A percentile compares a stretch with the other conserved stretches of the same genome.
phyloP scores from a whole-genome alignment of 2,113 vertebrate species.

The Corythaixoides concolor region DNA sequence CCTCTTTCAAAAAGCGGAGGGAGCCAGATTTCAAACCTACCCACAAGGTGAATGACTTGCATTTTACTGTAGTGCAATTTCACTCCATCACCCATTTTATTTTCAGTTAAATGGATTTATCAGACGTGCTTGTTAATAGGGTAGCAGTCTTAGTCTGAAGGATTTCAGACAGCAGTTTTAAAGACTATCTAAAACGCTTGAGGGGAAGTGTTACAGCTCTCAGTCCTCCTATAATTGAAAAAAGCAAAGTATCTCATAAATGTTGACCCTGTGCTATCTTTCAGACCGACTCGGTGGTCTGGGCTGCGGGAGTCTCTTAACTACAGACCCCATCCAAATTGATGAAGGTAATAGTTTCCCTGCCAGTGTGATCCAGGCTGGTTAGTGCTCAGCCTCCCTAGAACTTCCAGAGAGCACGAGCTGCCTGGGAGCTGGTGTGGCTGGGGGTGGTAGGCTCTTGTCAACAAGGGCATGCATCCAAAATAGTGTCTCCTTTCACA shows the following conservation, averaged over 20 bases:
- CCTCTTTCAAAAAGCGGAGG: not conserved
- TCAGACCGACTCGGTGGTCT: not conserved
- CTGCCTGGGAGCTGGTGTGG: not conserved
- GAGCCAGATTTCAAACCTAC: not conserved
- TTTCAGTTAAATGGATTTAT: not conserved
- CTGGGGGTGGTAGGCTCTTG: not conserved
- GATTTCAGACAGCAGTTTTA: not conserved
- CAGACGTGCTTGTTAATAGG: not conserved
- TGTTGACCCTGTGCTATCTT: not conserved
- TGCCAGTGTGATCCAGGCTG: not conserved
- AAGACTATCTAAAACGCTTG: not conserved
- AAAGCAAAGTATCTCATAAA: not conserved
- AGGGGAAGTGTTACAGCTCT: not conserved
- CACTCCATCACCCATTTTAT: not conserved
- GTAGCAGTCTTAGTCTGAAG: not conserved
- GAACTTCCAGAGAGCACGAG: not conserved
- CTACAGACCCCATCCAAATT: not conserved
- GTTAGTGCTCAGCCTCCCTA: rapidly evolving
- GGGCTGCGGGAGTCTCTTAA: not conserved
- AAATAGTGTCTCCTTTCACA: not conserved
- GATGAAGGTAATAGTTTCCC: not conserved
- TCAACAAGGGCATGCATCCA: not conserved
- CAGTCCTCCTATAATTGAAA: not conserved
- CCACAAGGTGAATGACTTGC: not conserved
- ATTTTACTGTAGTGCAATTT: not conserved